phyloP scores from a whole-genome alignment of 2,113 vertebrate species.

The Chrysemys picta region DNA sequence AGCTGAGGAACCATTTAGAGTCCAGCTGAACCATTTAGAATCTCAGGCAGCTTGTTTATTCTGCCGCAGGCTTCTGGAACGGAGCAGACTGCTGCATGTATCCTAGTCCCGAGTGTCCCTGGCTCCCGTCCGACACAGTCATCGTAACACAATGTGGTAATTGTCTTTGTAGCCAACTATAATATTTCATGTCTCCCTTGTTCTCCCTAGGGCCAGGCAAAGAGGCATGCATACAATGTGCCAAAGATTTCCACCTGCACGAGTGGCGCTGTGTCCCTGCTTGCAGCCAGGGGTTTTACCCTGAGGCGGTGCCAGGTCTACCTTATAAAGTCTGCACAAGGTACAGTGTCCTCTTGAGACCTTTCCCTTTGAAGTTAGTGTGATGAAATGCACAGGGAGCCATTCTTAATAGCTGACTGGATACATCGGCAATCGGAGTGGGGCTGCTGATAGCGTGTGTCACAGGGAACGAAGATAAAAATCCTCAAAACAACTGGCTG shows the following conservation, averaged over 20 bases:
- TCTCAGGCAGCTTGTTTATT: not conserved
- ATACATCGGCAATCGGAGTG: accelerated
- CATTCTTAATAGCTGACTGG: accelerated
- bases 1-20: accelerated
- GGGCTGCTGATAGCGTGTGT: not conserved
- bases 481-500: not conserved
- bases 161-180: accelerated
- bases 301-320: slow-evolving; percentile 78
- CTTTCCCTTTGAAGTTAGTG: not conserved
- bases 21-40: not conserved
- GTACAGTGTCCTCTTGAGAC: slow-evolving; percentile 57
- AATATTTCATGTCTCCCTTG: not conserved
- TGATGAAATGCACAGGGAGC: not conserved
- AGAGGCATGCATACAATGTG: slow-evolving; percentile 87
- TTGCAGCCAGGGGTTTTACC: slow-evolving; percentile 87
- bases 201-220: slow-evolving; percentile 77
- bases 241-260: slow-evolving; percentile 75
- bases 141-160: accelerated
- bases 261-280: slow-evolving; percentile 87
- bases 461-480: not conserved
- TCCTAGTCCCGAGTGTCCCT: not conserved
- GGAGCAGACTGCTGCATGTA: not conserved
- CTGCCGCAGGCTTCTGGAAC: accelerated
- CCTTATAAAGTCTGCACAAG: slow-evolving; percentile 88
- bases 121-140: not conserved